Conservation (phyloP, 2,888 invertebrate species). For the Lepidocyrtoides sp. region DNA sequence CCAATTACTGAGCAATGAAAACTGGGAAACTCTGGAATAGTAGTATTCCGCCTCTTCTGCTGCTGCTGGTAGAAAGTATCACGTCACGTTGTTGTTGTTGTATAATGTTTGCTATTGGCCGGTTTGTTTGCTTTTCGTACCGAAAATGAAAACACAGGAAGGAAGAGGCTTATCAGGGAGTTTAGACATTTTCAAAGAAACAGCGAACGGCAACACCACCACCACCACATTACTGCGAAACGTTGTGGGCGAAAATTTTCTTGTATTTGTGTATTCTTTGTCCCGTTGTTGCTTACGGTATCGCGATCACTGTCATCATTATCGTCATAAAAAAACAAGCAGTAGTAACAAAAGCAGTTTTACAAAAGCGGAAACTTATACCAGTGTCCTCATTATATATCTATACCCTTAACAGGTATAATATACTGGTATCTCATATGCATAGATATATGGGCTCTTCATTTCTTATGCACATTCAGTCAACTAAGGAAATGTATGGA, state of each 20-base stretch:
- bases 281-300: neutral
- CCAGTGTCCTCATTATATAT: conserved; percentile 55
- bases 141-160: conserved; percentile 41
- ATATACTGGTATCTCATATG: neutral
- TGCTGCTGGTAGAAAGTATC: neutral
- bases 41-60: too few species aligned
- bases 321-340: neutral
- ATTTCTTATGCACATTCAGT: too few species aligned
- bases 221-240: neutral
- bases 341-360: neutral
- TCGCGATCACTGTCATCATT: neutral
- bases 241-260: neutral
- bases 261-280: neutral
- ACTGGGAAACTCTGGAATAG: neutral
- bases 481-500: too few species aligned
- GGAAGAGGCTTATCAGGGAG: conserved; percentile 61
- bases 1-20: neutral
- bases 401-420: conserved; percentile 44
- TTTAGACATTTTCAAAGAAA: conserved; percentile 39
- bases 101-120: neutral
- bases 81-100: conserved; percentile 14
- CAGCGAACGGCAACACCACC: neutral
- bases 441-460: too few species aligned
- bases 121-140: conserved; percentile 53
- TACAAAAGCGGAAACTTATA: conserved; percentile 43